Conservation (phyloP, 2,113 vertebrate species). For the Osmerus mordax region DNA sequence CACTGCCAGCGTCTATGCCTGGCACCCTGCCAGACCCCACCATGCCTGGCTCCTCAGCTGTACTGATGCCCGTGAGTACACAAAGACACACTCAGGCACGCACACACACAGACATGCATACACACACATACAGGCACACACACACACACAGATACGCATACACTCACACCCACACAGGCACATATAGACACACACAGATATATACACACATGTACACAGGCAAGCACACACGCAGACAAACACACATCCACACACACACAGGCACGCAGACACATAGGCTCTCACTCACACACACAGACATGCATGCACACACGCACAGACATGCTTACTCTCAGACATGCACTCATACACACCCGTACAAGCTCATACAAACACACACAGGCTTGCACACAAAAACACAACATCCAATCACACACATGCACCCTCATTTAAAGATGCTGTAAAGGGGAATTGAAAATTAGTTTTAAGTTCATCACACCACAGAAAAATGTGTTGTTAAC, state of each 20-base stretch:
- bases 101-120: conserved; percentile 16
- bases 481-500: too few relatives aligned
- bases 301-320: not conserved
- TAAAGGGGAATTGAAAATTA: too few relatives aligned
- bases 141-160: conserved; percentile 3
- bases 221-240: not conserved
- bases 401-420: too few relatives aligned
- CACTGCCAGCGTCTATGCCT: conserved; percentile 98
- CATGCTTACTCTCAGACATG: not conserved
- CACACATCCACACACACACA: not conserved
- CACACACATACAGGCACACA: conserved; percentile 3
- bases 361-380: not conserved
- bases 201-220: not conserved
- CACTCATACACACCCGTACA: conserved; percentile 5
- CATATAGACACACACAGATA: not conserved
- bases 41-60: conserved; percentile 97
- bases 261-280: not conserved
- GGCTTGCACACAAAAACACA: not conserved
- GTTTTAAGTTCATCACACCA: too few relatives aligned
- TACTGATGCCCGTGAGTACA: conserved; percentile 95
- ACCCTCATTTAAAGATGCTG: too few relatives aligned
- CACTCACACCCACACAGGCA: not conserved
- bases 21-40: conserved; percentile 97
- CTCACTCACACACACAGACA: not conserved
- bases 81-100: conserved; percentile 42